phyloP scores from a whole-genome alignment of 2,888 invertebrate species.

The Ectemnius cavifrons region DNA sequence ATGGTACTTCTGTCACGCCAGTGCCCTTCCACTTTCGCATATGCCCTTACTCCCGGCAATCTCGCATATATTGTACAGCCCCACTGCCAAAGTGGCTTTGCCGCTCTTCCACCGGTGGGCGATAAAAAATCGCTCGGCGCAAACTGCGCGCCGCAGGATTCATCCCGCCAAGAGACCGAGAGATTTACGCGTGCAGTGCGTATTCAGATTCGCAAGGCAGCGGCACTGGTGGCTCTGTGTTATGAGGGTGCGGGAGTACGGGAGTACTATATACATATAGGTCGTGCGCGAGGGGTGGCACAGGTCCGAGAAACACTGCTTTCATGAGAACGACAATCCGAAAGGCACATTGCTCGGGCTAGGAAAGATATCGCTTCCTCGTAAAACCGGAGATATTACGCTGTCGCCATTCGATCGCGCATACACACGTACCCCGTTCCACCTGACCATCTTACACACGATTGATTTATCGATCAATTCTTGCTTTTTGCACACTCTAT shows the following conservation, averaged over 20 bases:
- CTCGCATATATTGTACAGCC: no score
- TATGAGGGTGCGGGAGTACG: neutral
- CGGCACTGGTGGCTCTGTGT: neutral
- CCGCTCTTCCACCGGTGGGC: neutral
- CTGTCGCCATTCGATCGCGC: slow-evolving; percentile 1
- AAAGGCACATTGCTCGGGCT: slow-evolving; percentile 45
- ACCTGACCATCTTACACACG: no score
- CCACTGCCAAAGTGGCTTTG: no score
- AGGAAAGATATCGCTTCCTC: slow-evolving; percentile 49
- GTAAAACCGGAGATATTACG: slow-evolving; percentile 52
- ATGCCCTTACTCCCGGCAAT: no score
- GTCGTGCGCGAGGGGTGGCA: neutral
- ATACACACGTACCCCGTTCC: neutral
- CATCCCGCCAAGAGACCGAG: slow-evolving; percentile 19
- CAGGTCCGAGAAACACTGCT: slow-evolving; percentile 30
- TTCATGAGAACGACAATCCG: slow-evolving; percentile 49
- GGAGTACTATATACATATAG: no score
- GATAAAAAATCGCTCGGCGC: slow-evolving; percentile 17
- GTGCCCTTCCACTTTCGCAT: no score
- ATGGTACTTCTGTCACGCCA: no score
- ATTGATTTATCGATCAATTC: no score
- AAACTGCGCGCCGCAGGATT: slow-evolving; percentile 18
- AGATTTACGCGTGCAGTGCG: slow-evolving; percentile 45
- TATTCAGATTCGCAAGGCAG: slow-evolving; percentile 45
- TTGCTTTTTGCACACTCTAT: no score